Evolutionary conservation across 2,113 vertebrate genomes (phyloP).

Genomic region (Rhynchomys soricoides): DNA sequence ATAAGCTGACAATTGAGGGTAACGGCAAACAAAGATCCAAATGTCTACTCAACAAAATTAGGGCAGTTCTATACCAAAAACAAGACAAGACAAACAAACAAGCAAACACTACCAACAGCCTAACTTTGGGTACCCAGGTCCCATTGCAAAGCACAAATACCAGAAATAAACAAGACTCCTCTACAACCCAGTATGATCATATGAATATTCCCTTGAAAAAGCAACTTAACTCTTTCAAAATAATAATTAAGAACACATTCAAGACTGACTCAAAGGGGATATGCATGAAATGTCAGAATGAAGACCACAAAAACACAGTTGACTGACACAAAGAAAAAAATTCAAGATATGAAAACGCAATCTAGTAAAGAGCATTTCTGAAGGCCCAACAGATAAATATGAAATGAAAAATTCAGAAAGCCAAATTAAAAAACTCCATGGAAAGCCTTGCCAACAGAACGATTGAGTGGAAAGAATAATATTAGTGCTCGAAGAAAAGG

Average conservation of each 20-base stretch:
- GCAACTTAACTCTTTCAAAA: neutral
- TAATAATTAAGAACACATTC: neutral
- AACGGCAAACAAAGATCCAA: neutral
- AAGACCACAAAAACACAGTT: neutral
- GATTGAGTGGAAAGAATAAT: neutral
- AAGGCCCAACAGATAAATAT: neutral
- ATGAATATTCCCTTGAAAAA: neutral
- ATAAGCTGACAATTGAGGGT: neutral
- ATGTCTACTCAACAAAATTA: neutral
- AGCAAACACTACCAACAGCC: neutral
- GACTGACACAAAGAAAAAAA: neutral
- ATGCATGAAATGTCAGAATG: neutral
- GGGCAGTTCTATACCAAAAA: neutral
- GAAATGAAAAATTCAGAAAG: neutral
- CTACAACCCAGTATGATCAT: neutral
- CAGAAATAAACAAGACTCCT: neutral
- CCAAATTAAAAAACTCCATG: neutral
- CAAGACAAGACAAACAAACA: neutral
- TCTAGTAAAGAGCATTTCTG: neutral
- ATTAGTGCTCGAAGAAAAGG: neutral
- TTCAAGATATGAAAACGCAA: neutral
- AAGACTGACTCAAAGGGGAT: neutral
- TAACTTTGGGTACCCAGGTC: neutral
- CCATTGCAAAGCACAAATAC: neutral
- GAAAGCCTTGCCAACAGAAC: neutral